Conservation (phyloP, 2,888 invertebrate genomes). For the Mylabris sibirica region DNA sequence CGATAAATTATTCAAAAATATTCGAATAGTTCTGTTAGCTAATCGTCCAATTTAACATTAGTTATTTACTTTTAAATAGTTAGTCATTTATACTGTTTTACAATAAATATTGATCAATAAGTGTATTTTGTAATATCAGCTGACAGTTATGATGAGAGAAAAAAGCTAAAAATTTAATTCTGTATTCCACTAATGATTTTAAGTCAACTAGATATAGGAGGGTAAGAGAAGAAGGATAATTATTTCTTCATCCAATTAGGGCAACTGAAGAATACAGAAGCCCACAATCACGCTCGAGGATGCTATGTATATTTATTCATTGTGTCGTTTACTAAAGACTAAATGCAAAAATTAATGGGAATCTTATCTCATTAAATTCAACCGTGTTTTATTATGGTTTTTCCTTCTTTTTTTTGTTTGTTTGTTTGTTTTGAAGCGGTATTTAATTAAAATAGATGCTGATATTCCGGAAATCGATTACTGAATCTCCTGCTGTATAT, state of each 20-base stretch:
- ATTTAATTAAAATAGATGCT: conserved; percentile 33
- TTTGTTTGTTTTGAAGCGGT: conserved; percentile 11
- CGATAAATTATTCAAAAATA: conserved; percentile 29
- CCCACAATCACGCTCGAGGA: conserved; percentile 52
- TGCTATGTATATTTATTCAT: conserved; percentile 50
- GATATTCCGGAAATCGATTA: conserved; percentile 8
- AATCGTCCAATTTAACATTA: conserved; percentile 16
- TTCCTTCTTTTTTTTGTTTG: conserved; percentile 21
- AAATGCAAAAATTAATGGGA: conserved; percentile 56
- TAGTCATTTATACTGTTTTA: conserved; percentile 18
- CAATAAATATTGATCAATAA: conserved; percentile 13
- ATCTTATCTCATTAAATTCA: conserved; percentile 56
- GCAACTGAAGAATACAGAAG: conserved; percentile 49
- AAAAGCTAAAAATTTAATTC: background rate
- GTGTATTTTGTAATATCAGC: background rate
- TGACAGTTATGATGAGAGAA: background rate
- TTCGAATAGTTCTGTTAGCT: conserved; percentile 18
- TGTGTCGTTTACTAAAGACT: conserved; percentile 50
- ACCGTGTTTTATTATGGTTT: conserved; percentile 44
- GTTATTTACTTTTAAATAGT: conserved; percentile 20
- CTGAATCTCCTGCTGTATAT: background rate
- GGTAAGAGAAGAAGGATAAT: conserved; percentile 44
- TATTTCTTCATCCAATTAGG: conserved; percentile 57
- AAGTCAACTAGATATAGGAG: background rate
- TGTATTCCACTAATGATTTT: background rate